phyloP scores from a whole-genome alignment of 2,888 invertebrate genomes.

The Catocala nupta region DNA sequence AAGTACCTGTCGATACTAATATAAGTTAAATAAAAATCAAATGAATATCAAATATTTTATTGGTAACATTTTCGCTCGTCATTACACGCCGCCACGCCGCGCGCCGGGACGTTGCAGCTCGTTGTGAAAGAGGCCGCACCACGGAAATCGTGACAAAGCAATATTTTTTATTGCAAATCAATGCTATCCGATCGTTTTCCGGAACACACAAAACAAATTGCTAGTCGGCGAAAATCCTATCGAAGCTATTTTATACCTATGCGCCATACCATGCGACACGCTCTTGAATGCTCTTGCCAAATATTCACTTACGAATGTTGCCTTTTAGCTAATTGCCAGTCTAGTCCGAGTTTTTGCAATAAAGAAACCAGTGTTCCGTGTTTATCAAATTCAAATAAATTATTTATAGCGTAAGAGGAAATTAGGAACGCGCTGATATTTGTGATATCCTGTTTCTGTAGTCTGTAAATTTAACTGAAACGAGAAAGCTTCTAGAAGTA shows the following conservation, averaged over 20 bases:
- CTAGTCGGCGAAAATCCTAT: slow-evolving; percentile 64
- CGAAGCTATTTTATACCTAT: slow-evolving; percentile 59
- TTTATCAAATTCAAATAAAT: no score
- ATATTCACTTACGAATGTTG: slow-evolving; percentile 40
- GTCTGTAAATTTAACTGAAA: slow-evolving; percentile 8
- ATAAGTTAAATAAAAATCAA: slow-evolving; percentile 35
- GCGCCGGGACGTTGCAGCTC: slow-evolving; percentile 48
- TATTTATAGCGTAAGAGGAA: no score
- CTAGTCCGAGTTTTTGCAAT: no score
- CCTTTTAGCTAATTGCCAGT: slow-evolving; percentile 4
- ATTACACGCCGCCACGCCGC: slow-evolving; percentile 30
- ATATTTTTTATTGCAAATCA: slow-evolving; percentile 80
- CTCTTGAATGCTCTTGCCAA: slow-evolving; percentile 51
- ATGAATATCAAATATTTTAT: slow-evolving; percentile 54
- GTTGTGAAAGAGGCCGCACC: slow-evolving; percentile 66
- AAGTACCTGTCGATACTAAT: slow-evolving; percentile 35
- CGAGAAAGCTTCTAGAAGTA: slow-evolving; percentile 10
- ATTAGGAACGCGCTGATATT: slow-evolving; percentile 4
- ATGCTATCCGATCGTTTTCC: slow-evolving; percentile 72
- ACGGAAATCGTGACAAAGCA: slow-evolving; percentile 75
- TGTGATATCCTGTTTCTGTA: slow-evolving; percentile 14
- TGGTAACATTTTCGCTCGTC: slow-evolving; percentile 52
- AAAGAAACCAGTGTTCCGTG: no score
- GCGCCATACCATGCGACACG: slow-evolving; percentile 48
- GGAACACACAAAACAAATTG: slow-evolving; percentile 74